Evolutionary conservation across 92 coral and sea anemone species (phyloP), one percentile per base, ranked within the genome.

Genomic region (Paragorgia papillata): DNA sequence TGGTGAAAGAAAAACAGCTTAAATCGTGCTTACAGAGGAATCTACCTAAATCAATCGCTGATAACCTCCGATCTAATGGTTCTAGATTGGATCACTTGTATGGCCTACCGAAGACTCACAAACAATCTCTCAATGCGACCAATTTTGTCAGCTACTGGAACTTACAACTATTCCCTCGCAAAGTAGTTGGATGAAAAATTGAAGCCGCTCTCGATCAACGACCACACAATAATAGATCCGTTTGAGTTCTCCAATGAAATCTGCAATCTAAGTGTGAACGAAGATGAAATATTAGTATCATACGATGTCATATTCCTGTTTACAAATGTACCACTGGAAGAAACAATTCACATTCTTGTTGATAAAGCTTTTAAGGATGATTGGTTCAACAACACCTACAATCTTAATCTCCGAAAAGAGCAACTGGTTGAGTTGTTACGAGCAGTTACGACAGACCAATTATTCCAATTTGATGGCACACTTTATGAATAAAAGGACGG

Each of bases 51-150:
- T 21, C 58, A 39, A 61, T 79, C 29, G 84, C 84, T 29, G 77
- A 80, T 54, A 8, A 22, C 21, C 12, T 80, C 33, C 18, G 57
- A 17, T 35, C 53, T 2, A 62, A 74, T 22, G 86, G 82, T 13
- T 82, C 86, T 3, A 35, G 86, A 7, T 37, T 82, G 12, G 86
- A 74, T 8, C 81, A 82, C 48, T 55, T 82, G 21, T 74, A 74
- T 62, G 81, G 86, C 15, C 68, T 82, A 21, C 82, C 82, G 0
- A 82, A 82, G 44, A 82, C 86, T 8, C 86, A 62, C 61, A 83
- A 29, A 12, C 26, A 56, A 29, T 0, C 56, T 82, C 12, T 21
- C 66, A 2, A 33, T 83, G 83, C 83, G 87, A 0, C 87, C 83
- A 0, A 68, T 83, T 33, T 40, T 83, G 1, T 76, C 87, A 19